Base-by-base conservation (phyloP, 2,113 vertebrate species). In the Parotia lawesii region DNA sequence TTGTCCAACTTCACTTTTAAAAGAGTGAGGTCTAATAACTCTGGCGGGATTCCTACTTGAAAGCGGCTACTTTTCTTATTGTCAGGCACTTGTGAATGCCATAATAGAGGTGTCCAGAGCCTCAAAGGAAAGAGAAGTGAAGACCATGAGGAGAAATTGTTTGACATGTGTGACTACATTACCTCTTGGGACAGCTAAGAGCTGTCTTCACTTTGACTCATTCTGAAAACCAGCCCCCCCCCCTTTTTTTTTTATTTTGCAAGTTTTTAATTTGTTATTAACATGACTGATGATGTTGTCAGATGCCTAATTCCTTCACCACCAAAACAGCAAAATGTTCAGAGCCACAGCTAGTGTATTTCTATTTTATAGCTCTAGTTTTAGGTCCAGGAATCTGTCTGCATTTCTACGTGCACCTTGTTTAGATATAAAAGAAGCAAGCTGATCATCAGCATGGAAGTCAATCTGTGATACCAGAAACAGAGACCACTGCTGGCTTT, bases 121-220 rank as follows among this genome's bases (percentile, higher is more conserved):
- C 57, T 69, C 48, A 33, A 74, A 60, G 51, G 24, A 57, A 66
- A 57, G 27, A 62, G 24, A 29, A 60, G 47, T 38, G 60, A 85
- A 86, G n/a, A 62, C 16, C 16, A 16, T 2, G 7, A 1, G 0
- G 47, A 5, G 29, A 10, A 81, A 70, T 4, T 48, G 20, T 64
- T 90, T 3, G 7, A 65, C 9, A 12, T 29, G 24, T 2, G 1
- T 58, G 70, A 69, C 42, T 56, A 19, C 0, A 0, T 57, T 73
- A 67, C 42, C 20, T 78, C 44, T 40, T 51, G 50, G 40, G 45
- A 69, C 19, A 89, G 22, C 48, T 74, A 81, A 70, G 33, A 57
- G 9, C 38, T 87, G 62, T 85, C 70, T 45, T 94, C 45, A 61
- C 57, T 78, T 71, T 38, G 28, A 54, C 38, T 85, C 2, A 5